Conservation (phyloP, 2,113 vertebrate genomes). For the Pristiophorus japonicus region DNA sequence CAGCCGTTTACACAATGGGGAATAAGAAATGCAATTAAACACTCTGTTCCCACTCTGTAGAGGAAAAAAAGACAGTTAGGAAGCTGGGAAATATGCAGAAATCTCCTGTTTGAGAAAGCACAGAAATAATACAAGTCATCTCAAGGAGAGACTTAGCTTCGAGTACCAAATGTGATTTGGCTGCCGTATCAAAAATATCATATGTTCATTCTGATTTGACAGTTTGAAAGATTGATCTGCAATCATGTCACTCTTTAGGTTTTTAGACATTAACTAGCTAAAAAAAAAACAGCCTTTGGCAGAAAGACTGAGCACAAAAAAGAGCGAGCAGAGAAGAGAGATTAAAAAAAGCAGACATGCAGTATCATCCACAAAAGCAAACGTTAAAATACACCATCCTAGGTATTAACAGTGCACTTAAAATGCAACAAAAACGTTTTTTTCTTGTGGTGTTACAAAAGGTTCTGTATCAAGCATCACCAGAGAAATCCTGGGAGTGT, state of each 20-base stretch:
- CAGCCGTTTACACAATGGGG: conserved; percentile 78
- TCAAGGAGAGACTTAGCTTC: not conserved
- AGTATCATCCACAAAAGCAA: not conserved
- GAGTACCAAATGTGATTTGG: not conserved
- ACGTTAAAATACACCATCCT: not conserved
- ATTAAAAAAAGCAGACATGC: not conserved
- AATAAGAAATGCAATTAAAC: conserved; percentile 89
- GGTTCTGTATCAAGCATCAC: not conserved
- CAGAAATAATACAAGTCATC: not conserved
- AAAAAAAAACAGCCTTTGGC: not conserved
- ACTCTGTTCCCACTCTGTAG: conserved; percentile 88
- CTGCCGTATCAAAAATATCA: not conserved
- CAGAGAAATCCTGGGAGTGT: too few relatives aligned
- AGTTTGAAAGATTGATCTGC: not conserved
- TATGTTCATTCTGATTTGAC: not conserved
- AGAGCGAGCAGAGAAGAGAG: not conserved
- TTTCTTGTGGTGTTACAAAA: not conserved
- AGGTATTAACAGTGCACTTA: not conserved
- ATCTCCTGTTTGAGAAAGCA: not conserved
- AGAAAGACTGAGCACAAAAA: not conserved
- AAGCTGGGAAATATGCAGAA: not conserved
- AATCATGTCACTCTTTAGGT: not conserved
- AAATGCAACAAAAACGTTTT: not conserved
- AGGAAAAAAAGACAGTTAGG: conserved; percentile 38
- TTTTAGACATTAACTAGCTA: not conserved